Percentiles rank a stretch among this genome's conserved stretches.
Conservation (phyloP, 30 jellyfish, hydroid and myxozoan species). For the Hydractinia symbiolongicarpus region DNA sequence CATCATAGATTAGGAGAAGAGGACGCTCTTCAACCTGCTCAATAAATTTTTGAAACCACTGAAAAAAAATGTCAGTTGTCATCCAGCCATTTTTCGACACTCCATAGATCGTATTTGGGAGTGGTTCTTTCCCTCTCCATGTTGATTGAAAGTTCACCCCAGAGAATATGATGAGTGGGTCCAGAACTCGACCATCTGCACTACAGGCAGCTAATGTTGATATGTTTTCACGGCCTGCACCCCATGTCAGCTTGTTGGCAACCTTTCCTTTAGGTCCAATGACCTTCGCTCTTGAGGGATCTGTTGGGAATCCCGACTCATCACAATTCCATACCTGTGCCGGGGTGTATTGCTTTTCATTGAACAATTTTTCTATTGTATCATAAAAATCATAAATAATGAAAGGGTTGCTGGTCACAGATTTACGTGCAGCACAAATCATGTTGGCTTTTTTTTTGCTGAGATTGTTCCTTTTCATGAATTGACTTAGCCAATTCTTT, state of each 20-base stretch:
- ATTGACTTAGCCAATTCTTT: background rate
- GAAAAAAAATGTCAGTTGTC: constrained; percentile 8
- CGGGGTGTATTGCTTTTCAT: background rate
- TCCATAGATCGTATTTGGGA: constrained; percentile 11
- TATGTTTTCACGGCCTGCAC: constrained; percentile 21
- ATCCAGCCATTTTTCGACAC: constrained; percentile 18
- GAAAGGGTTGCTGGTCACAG: constrained; percentile 3
- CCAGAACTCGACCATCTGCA: constrained; percentile 13
- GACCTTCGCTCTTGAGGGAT: background rate
- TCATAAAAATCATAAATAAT: constrained; percentile 17
- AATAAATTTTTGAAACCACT: constrained; percentile 28
- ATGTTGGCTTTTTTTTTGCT: constrained; percentile 1
- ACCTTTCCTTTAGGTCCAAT: constrained; percentile 3
- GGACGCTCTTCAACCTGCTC: constrained; percentile 38
- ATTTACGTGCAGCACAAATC: background rate
- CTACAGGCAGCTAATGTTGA: constrained; percentile 21
- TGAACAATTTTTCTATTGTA: background rate
- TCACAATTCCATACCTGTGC: constrained; percentile 18
- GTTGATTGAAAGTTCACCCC: constrained; percentile 23
- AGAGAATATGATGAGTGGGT: constrained; percentile 10
- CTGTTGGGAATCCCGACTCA: constrained; percentile 13
- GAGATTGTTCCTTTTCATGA: background rate
- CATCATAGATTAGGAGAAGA: constrained; percentile 31
- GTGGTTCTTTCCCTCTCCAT: constrained; percentile 6
- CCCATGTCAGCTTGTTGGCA: constrained; percentile 18